phyloP scores from a whole-genome alignment of 2,888 invertebrate species.

The Willowsia nigromaculata region DNA sequence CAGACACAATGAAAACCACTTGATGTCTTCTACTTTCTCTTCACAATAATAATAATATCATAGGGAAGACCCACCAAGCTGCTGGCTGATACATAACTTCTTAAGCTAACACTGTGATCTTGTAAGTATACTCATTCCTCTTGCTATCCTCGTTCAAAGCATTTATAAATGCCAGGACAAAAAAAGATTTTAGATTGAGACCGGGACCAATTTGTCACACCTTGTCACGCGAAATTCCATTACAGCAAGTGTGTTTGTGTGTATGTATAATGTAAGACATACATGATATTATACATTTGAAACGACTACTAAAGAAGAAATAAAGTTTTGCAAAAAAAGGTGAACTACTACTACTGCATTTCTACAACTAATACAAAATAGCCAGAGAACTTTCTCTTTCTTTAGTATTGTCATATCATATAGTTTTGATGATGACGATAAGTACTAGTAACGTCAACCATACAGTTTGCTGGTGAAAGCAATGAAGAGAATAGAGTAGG shows the following conservation, averaged over 20 bases:
- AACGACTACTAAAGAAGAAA: neutral
- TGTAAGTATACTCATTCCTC: conserved; percentile 45
- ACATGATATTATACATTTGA: neutral
- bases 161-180: conserved; percentile 75
- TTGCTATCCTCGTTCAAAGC: conserved; percentile 57
- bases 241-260: conserved; percentile 44
- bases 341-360: neutral
- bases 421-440: conserved; percentile 7
- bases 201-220: conserved; percentile 74
- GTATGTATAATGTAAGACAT: neutral
- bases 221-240: conserved; percentile 75
- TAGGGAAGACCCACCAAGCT: neutral
- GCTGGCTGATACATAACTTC: neutral
- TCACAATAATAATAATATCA: neutral
- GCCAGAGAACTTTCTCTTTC: neutral
- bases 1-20: neutral
- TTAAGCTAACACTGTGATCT: conserved; percentile 21
- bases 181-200: conserved; percentile 70
- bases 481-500: neutral
- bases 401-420: neutral
- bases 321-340: too few species aligned
- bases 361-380: neutral
- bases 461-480: conserved; percentile 13
- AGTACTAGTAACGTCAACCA: conserved; percentile 37
- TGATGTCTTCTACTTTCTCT: neutral